Evolutionary conservation across 37 sponge, comb jelly and placozoan species (phyloP).

Genomic region (Halisarca cf. caerulea): DNA sequence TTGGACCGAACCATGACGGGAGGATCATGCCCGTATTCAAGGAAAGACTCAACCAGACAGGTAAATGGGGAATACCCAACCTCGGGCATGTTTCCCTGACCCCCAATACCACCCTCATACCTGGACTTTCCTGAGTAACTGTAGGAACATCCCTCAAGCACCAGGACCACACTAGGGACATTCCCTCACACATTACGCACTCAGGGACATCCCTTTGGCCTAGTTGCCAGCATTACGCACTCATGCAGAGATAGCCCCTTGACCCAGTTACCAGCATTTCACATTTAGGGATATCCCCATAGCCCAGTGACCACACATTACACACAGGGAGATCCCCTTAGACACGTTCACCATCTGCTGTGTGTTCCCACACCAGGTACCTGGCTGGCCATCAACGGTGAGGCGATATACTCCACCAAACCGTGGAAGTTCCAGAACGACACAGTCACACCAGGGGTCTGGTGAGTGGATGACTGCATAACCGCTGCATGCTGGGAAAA

Average conservation of each 20-base stretch:
- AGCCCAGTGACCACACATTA: background rate
- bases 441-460: conserved; percentile 43
- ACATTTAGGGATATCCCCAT: background rate
- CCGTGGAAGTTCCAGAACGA: conserved; percentile 77
- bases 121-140: no score
- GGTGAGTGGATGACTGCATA: no score
- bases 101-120: no score
- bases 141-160: no score
- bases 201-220: background rate
- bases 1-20: conserved; percentile 81
- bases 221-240: background rate
- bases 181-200: background rate
- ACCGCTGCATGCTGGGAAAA: no score
- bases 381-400: conserved; percentile 68
- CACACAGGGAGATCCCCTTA: conserved; percentile 24
- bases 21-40: conserved; percentile 65
- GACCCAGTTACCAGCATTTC: background rate
- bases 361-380: conserved; percentile 16
- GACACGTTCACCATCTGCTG: background rate
- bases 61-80: conserved; percentile 42
- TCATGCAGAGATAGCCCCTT: background rate
- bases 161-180: no score
- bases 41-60: conserved; percentile 68
- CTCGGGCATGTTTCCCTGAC: no score
- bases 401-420: conserved; percentile 61